A percentile compares a stretch with the other conserved stretches of the same genome.
phyloP scores from a whole-genome alignment of 2,113 vertebrate genomes.

The Oostethus manadensis region DNA sequence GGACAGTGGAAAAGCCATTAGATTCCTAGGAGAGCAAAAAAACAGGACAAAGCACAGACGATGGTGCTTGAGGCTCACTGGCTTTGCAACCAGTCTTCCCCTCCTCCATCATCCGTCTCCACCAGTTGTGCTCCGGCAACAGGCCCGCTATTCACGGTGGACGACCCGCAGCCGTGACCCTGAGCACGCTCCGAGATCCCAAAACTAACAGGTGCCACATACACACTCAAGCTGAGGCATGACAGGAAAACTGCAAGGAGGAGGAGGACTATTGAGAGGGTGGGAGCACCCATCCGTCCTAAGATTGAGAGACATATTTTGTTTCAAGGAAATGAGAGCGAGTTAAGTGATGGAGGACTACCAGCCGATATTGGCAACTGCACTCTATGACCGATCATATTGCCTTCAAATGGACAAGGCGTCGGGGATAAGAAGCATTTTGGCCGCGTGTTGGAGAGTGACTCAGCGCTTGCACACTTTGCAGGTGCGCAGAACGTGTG shows the following conservation, averaged over 20 bases:
- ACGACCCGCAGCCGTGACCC: slow-evolving; percentile 62
- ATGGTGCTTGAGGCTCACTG: slow-evolving; percentile 69
- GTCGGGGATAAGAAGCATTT: slow-evolving; percentile 66
- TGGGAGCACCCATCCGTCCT: slow-evolving; percentile 11
- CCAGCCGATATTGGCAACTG: slow-evolving; percentile 37
- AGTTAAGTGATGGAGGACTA: slow-evolving; percentile 56
- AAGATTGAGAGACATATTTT: slow-evolving; percentile 20
- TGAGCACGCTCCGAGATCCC: slow-evolving; percentile 51
- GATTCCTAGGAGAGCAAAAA: slow-evolving; percentile 62
- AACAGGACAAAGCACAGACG: slow-evolving; percentile 60
- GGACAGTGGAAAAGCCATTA: slow-evolving; percentile 71
- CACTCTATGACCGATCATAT: slow-evolving; percentile 68
- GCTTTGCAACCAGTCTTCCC: slow-evolving; percentile 53
- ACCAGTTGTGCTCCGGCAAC: slow-evolving; percentile 58
- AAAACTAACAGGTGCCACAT: slow-evolving; percentile 57
- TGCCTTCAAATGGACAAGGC: slow-evolving; percentile 64
- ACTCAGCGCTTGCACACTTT: slow-evolving; percentile 61
- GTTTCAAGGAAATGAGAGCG: slow-evolving; percentile 58
- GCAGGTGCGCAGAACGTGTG: slow-evolving; percentile 56
- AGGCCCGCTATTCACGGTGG: slow-evolving; percentile 64
- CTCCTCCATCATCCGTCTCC: slow-evolving; percentile 30
- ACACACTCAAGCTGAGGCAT: slow-evolving; percentile 27
- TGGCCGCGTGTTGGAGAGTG: slow-evolving; percentile 54
- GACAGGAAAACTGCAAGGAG: slow-evolving; percentile 23
- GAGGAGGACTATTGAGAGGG: slow-evolving; percentile 16